Evolutionary conservation across 1,140 invertebrate species (phyloP).

Genomic region (Xylocopa sonorina): DNA sequence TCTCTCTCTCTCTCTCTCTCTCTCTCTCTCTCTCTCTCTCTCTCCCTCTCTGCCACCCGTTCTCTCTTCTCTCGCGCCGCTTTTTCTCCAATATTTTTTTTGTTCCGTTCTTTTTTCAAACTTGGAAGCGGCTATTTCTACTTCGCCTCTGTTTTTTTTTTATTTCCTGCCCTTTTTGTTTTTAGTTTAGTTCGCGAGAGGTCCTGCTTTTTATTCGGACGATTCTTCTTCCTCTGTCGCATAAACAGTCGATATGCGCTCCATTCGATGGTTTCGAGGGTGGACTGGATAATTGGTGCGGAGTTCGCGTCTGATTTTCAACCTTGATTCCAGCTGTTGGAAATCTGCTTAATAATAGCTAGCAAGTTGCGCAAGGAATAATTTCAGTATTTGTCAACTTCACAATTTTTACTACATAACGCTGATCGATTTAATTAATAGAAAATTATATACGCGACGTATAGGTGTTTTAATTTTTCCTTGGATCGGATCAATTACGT

Average conservation of each 20-base stretch:
- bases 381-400: no score
- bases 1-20: not conserved
- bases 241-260: conserved; percentile 28
- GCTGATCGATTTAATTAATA: no score
- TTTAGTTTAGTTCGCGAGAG: not conserved
- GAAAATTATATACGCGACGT: no score
- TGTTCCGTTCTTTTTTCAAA: not conserved
- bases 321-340: no score
- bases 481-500: no score
- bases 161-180: not conserved
- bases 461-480: no score
- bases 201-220: conserved; percentile 12
- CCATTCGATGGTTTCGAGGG: not conserved
- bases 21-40: not conserved
- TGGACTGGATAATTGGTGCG: not conserved
- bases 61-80: not conserved
- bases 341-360: no score
- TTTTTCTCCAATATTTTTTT: conserved; percentile 16
- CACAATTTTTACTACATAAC: no score
- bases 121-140: not conserved
- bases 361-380: no score
- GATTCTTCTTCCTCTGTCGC: conserved; percentile 47
- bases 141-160: conserved; percentile 18
- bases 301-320: not conserved
- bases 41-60: no score